Base-by-base conservation (phyloP, 2,797 vertebrate genomes). In the Spinus olivaceus region DNA sequence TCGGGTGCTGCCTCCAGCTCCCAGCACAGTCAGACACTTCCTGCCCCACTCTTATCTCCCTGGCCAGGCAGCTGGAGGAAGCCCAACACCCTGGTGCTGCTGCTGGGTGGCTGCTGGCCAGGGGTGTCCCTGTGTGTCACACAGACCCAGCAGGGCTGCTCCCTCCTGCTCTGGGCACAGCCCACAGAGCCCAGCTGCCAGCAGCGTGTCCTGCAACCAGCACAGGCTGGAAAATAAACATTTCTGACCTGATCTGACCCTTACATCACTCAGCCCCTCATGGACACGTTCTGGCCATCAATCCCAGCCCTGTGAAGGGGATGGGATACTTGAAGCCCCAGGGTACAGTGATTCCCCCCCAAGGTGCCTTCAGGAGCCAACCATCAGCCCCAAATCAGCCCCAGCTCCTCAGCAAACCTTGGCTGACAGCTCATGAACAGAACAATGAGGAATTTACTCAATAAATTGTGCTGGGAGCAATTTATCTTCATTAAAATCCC, bases 181-280 rank as follows among this genome's bases (percentile, higher is more conserved):
- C 74, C 18, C 6, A 0, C 0, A 0, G 46, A 11, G 60, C 1
- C 41, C 3, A 1, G 79, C 23, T 3, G 0, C 23, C 14, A 1
- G 65, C 14, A 46, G 64, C 5, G 0, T 8, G 30, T 6, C 65
- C 86, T 3, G 4, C 1, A 0, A 3, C 46, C 61, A 22, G 59
- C 56, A 32, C 67, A 7, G 33, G 10, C 24, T 5, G 2, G 10
- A 8, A 73, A 32, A 57, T 0, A 27, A 61, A 23, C 12, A 9
- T n/a, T 83, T 67, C 46, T 47, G 69, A 37, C 49, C 61, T 3
- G 7, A 30, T n/a, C 4, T 59, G 23, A 5, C 64, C 69, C 71
- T 28, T 20, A 3, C 7, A 2, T 18, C 49, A 3, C 2, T 0
- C 30, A n/a, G 7, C 54, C 30, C 27, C 5, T 0, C 37, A 3